Evolutionary conservation across 2,797 vertebrate genomes (phyloP), one percentile per base, ranked within the genome.

Genomic region (Sebastes steindachneri): DNA sequence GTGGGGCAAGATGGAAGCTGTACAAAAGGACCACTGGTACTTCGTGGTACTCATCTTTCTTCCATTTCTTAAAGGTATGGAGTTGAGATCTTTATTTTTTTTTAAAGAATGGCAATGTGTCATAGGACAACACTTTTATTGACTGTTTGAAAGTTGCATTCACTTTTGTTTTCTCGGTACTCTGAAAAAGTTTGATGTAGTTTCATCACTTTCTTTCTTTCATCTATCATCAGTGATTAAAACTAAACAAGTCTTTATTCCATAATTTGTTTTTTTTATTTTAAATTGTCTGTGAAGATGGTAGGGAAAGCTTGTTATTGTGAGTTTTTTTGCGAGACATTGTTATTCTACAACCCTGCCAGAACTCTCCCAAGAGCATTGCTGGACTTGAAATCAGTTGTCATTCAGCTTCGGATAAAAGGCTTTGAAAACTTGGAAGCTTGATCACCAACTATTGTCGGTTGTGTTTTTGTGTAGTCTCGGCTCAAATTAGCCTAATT

Each of bases 1-100:
- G 91, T 70, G 91, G 88, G 88, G 89, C 93, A 93, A 93, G 89
- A 96, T 96, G 96, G 95, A 93, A 87, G 94, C 92, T 86, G 94
- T 95, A 95, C 95, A 95, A 94, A 96, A 94, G 92, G 94, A 95
- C 86, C 90, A 88, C 95, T 96, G 95, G 96, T 96, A 96, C 96
- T 95, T 94, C 82, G 79, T 96, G 95, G 94, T 94, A 95, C 95
- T 96, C 75, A 35, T 96, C 90, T 88, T 92, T 81, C 89, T 96
- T 75, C 76, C 86, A 79, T 92, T 93, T 84, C 82, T 95, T 55
- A 90, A 94, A 96, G 96, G 96, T 96, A 96, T 37, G 86, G 28
- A 82, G 9, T 48, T 83, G 0, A 68, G 53, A 7, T 60, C 12
- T 80, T 7, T 53, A 17, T 79, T 4, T 75, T 4, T 4, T 10